These are phyloP conservation scores for Microcaecilia unicolor DNA, from an alignment of 2,797 vertebrate species.

Conservation along the genomic window DNA sequence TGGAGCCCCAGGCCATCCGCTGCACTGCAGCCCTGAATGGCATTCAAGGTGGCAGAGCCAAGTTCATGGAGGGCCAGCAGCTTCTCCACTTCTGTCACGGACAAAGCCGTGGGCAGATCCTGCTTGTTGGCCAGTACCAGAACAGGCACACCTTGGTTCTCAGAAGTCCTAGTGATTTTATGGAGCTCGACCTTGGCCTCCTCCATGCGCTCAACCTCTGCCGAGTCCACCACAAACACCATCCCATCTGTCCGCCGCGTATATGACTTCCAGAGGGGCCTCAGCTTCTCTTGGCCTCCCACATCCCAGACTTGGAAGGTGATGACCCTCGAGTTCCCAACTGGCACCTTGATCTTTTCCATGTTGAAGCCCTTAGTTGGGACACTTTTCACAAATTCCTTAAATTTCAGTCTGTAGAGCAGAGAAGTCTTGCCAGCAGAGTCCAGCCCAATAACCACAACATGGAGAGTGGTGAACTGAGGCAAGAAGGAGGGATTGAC, in stretches of 20 bases:
- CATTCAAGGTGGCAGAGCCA: slow-evolving; percentile 56
- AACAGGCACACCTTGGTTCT: slow-evolving; percentile 80
- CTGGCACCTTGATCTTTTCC: slow-evolving; percentile 73
- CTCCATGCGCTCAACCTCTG: slow-evolving; percentile 73
- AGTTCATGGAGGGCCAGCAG: slow-evolving; percentile 69
- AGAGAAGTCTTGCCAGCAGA: slow-evolving; percentile 78
- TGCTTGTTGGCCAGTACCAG: slow-evolving; percentile 82
- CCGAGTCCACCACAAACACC: slow-evolving; percentile 80
- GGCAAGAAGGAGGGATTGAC: slow-evolving; percentile 69
- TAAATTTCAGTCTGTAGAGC: slow-evolving; percentile 78
- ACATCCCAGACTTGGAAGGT: slow-evolving; percentile 86
- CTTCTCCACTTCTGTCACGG: slow-evolving; percentile 70
- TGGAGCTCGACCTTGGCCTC: slow-evolving; percentile 82
- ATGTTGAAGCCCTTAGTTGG: slow-evolving; percentile 86
- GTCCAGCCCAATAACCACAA: slow-evolving; percentile 78
- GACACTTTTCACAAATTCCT: slow-evolving; percentile 79
- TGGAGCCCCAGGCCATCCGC: slow-evolving; percentile 76
- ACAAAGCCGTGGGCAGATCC: slow-evolving; percentile 61
- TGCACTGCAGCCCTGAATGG: slow-evolving; percentile 78
- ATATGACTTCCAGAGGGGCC: slow-evolving; percentile 83
- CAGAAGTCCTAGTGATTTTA: slow-evolving; percentile 70
- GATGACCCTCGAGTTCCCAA: slow-evolving; percentile 61
- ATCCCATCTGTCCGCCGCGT: slow-evolving; percentile 76
- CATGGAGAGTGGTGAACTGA: slow-evolving; percentile 70
- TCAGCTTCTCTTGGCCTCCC: slow-evolving; percentile 80